These are phyloP conservation scores for Pollenia amentaria DNA, from an alignment of 2,888 invertebrate species.

Conservation along the genomic window DNA sequence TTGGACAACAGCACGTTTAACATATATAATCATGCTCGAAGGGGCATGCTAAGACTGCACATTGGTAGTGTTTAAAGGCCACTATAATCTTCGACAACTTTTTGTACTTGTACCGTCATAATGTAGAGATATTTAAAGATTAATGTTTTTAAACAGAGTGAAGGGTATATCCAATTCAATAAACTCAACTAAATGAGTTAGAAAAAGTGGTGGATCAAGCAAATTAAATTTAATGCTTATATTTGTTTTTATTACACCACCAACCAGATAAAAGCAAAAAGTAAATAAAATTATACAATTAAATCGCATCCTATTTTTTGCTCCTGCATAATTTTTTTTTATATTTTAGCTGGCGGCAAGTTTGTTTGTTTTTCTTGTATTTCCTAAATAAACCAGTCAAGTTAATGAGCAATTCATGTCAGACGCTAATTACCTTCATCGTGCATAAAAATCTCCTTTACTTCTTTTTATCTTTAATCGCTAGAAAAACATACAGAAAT, in stretches of 20 bases:
- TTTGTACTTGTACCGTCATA: too few species aligned
- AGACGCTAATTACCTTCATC: constrained; percentile 71
- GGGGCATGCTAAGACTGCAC: too few species aligned
- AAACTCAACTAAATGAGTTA: neutral
- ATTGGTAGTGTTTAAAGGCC: too few species aligned
- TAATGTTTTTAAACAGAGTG: too few species aligned
- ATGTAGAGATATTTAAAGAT: too few species aligned
- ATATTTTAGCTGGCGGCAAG: constrained; percentile 27
- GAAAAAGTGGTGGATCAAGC: neutral
- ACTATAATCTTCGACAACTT: too few species aligned
- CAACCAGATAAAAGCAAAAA: constrained; percentile 8
- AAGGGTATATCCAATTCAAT: neutral
- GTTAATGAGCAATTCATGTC: constrained; percentile 73
- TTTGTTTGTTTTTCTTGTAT: constrained; percentile 1
- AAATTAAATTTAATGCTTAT: constrained; percentile 53
- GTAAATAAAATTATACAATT: constrained; percentile 49
- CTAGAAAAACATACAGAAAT: constrained; percentile 34
- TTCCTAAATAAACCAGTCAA: constrained; percentile 54
- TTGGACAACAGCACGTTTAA: too few species aligned
- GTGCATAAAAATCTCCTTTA: constrained; percentile 61
- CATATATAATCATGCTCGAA: too few species aligned
- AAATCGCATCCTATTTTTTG: constrained; percentile 39
- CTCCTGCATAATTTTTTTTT: neutral
- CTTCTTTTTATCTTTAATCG: constrained; percentile 60
- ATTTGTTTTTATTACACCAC: constrained; percentile 45